A percentile compares a stretch with the other conserved stretches of the same genome.
These are phyloP conservation scores for Baccha elongata DNA, from an alignment of 2,888 invertebrate species.

Conservation along the genomic window DNA sequence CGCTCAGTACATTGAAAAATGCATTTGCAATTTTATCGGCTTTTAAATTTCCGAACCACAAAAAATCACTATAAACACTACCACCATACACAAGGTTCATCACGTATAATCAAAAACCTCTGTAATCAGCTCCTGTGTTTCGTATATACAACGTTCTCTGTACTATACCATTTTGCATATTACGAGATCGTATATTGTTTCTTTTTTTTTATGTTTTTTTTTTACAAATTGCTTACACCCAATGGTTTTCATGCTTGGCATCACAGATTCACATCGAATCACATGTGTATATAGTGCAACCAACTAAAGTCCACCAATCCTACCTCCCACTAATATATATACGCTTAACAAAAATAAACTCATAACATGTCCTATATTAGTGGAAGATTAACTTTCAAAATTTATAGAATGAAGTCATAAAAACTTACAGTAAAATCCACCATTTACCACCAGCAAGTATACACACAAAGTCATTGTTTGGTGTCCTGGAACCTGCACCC, in stretches of 20 bases:
- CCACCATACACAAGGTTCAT: conserved; percentile 12
- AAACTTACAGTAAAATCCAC: conserved; percentile 47
- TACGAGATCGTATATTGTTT: background rate
- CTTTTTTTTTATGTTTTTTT: conserved; percentile 4
- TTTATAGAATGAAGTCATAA: conserved; percentile 56
- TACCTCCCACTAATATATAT: background rate
- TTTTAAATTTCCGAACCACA: conserved; percentile 37
- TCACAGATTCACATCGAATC: conserved; percentile 7
- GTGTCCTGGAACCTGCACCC: conserved; percentile 17
- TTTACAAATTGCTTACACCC: conserved; percentile 24
- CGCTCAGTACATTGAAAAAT: conserved; percentile 40
- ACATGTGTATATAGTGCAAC: conserved; percentile 1
- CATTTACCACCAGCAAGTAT: conserved; percentile 9
- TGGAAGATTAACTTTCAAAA: conserved; percentile 54
- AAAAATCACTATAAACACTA: conserved; percentile 5
- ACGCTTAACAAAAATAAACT: conserved; percentile 37
- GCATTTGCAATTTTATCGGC: conserved; percentile 41
- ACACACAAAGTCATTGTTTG: background rate
- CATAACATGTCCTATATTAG: conserved; percentile 52
- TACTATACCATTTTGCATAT: background rate
- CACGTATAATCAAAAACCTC: conserved; percentile 8
- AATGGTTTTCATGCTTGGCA: conserved; percentile 26
- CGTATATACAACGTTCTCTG: background rate
- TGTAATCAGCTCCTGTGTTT: conserved; percentile 11
- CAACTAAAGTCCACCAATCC: background rate